Conservation (phyloP, 2,797 vertebrate species). For the Scyliorhinus canicula region DNA sequence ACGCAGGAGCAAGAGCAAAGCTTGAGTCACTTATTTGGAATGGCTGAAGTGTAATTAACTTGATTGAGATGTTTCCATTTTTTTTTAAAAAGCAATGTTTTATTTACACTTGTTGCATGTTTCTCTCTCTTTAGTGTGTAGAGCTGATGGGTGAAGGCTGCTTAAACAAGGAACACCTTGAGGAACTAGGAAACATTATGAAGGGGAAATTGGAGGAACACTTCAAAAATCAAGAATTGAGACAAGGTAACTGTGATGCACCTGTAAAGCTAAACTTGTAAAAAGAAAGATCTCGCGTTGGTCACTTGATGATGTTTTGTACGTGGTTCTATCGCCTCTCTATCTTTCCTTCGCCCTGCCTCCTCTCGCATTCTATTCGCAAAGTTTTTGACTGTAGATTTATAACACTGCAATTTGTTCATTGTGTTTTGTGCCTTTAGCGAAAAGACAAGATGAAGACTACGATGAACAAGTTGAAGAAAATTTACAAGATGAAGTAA, state of each 20-base stretch:
- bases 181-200: conserved; percentile 89
- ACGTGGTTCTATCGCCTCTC: background rate
- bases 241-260: conserved; percentile 68
- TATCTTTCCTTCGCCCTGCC: background rate
- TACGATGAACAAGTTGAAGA: conserved; percentile 98
- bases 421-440: conserved; percentile 53
- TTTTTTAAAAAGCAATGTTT: background rate
- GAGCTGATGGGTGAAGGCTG: conserved; percentile 98
- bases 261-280: background rate
- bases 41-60: background rate
- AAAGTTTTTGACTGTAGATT: background rate
- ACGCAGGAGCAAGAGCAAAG: background rate
- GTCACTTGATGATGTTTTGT: background rate
- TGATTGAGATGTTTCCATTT: background rate
- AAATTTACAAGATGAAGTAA: conserved; percentile 89
- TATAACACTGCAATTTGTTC: conserved; percentile 9
- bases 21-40: background rate
- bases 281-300: background rate
- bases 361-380: background rate
- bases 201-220: conserved; percentile 96
- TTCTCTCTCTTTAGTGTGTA: conserved; percentile 69
- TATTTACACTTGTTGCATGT: background rate
- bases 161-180: conserved; percentile 92
- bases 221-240: conserved; percentile 96
- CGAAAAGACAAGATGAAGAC: conserved; percentile 96